Conservation (phyloP, 1,140 invertebrate genomes). For the Himalopsyche phryganea region DNA sequence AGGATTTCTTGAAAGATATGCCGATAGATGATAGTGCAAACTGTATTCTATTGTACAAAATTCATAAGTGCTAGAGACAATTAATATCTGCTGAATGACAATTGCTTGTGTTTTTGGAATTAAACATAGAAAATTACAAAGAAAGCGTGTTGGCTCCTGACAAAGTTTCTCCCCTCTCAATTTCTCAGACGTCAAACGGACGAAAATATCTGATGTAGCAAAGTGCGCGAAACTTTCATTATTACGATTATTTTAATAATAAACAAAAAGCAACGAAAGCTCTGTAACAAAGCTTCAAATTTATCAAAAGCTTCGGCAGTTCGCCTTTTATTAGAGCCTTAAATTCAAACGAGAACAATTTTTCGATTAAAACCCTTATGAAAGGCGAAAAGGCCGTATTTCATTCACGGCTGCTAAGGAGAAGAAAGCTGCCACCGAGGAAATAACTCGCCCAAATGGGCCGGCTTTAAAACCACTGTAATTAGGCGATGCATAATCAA, state of each 20-base stretch:
- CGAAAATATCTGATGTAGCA: background rate
- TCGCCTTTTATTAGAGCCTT: constrained; percentile 18
- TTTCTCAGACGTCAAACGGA: background rate
- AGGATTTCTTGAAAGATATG: too few species aligned
- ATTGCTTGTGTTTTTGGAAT: too few species aligned
- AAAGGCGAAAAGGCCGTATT: background rate
- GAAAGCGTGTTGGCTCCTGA: too few species aligned
- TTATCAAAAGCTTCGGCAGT: constrained; percentile 22
- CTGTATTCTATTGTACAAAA: too few species aligned
- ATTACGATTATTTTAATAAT: constrained; percentile 3
- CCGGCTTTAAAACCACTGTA: background rate
- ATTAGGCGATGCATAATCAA: constrained; percentile 6
- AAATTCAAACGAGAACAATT: constrained; percentile 22
- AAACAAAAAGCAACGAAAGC: constrained; percentile 1
- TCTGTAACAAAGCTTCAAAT: constrained; percentile 13
- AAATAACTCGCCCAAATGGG: constrained; percentile 12
- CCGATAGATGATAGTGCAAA: too few species aligned
- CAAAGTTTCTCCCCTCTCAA: too few species aligned
- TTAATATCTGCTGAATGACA: too few species aligned
- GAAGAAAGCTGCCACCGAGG: constrained; percentile 10
- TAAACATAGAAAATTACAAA: too few species aligned
- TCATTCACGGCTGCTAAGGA: background rate
- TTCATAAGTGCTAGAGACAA: too few species aligned
- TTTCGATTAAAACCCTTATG: constrained; percentile 28
- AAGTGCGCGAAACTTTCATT: constrained; percentile 2